Evolutionary conservation across 2,888 invertebrate species (phyloP).

Genomic region (Agrilus biguttatus): DNA sequence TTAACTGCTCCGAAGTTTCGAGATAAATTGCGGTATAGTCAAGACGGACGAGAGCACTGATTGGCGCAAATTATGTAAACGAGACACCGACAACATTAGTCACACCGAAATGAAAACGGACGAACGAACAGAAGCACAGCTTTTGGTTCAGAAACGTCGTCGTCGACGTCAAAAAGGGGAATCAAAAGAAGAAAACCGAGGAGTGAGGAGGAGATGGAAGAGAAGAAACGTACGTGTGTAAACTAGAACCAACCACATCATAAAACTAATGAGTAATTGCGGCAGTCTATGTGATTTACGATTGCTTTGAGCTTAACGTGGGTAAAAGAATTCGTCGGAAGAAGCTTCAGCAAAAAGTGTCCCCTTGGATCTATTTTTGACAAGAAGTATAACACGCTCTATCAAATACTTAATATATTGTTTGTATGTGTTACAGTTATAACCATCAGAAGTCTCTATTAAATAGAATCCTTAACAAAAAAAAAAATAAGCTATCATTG

Average conservation of each 20-base stretch:
- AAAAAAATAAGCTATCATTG: too few species aligned
- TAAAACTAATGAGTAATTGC: constrained; percentile 23
- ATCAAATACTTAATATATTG: too few species aligned
- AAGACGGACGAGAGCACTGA: constrained; percentile 28
- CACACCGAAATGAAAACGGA: constrained; percentile 13
- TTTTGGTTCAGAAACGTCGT: neutral
- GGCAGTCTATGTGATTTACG: constrained; percentile 20
- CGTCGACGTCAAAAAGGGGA: neutral
- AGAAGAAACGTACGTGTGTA: neutral
- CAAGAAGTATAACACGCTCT: too few species aligned
- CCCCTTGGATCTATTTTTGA: too few species aligned
- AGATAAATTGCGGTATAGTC: constrained; percentile 23
- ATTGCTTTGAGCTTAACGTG: constrained; percentile 17
- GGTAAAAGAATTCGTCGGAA: too few species aligned
- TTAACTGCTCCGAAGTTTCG: constrained; percentile 27
- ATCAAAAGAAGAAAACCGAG: constrained; percentile 4
- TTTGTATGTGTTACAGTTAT: too few species aligned
- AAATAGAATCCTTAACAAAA: too few species aligned
- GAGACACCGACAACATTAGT: constrained; percentile 17
- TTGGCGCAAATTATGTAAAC: constrained; percentile 31
- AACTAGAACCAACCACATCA: constrained; percentile 17
- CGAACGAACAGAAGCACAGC: constrained; percentile 7
- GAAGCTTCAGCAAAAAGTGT: too few species aligned
- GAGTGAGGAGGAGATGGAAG: neutral
- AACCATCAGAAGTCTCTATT: too few species aligned